Conservation (phyloP, 2,797 vertebrate genomes). For the Glyptemys insculpta region DNA sequence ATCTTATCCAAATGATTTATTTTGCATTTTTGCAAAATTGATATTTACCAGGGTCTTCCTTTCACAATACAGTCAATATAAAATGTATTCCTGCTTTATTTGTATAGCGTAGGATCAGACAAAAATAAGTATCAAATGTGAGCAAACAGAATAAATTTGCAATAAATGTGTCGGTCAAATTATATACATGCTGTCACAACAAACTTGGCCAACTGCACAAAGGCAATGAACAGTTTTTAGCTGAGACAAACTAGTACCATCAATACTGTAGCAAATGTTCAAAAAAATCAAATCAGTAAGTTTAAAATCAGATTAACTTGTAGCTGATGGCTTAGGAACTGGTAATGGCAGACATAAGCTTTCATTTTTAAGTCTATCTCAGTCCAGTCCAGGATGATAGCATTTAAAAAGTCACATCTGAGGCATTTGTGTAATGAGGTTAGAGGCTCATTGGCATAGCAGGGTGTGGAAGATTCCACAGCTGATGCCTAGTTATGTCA, state of each 20-base stretch:
- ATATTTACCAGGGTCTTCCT: neutral
- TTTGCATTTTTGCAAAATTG: neutral
- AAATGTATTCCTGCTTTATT: neutral
- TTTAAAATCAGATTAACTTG: neutral
- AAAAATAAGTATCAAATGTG: neutral
- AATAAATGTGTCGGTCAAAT: neutral
- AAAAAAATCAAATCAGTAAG: neutral
- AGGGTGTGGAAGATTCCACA: neutral
- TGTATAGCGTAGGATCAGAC: neutral
- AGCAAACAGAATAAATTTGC: neutral
- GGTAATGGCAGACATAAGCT: neutral
- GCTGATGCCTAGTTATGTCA: accelerated
- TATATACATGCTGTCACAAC: too few species aligned
- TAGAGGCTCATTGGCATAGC: accelerated
- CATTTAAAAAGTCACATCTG: neutral
- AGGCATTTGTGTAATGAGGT: neutral
- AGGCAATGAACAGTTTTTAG: neutral
- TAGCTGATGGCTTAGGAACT: neutral
- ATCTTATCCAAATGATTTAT: neutral
- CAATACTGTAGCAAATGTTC: neutral
- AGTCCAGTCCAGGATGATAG: neutral
- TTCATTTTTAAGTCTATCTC: neutral
- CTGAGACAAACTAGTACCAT: neutral
- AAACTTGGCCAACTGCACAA: neutral
- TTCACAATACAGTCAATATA: neutral